Evolutionary conservation across 1,140 invertebrate species (phyloP).

Genomic region (Drosophila subobscura): DNA sequence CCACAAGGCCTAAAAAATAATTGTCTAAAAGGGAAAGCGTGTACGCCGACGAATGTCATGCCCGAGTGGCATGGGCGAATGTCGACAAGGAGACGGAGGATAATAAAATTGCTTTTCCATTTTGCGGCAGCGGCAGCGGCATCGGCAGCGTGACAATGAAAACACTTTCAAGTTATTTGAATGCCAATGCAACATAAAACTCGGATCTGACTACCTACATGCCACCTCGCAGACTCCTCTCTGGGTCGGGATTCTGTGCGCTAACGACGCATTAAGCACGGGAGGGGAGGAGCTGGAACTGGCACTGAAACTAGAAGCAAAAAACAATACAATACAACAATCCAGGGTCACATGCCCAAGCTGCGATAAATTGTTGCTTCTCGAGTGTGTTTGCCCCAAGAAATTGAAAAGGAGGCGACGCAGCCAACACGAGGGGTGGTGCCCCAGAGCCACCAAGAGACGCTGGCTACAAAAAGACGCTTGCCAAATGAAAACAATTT

Average conservation of each 20-base stretch:
- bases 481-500: conserved; percentile 51
- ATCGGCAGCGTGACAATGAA: conserved; percentile 26
- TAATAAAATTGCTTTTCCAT: conserved; percentile 61
- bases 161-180: conserved; percentile 56
- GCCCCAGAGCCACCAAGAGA: not conserved
- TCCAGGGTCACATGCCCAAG: conserved; percentile 33
- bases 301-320: conserved; percentile 31
- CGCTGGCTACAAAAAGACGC: conserved; percentile 37
- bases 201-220: conserved; percentile 1
- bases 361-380: conserved; percentile 26
- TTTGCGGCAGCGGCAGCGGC: conserved; percentile 29
- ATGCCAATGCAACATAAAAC: conserved; percentile 58
- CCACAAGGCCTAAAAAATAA: conserved; percentile 42
- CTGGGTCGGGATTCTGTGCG: not conserved
- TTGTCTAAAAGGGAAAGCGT: conserved; percentile 62
- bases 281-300: conserved; percentile 22
- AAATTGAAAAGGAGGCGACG: conserved; percentile 36
- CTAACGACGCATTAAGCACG: conserved; percentile 40
- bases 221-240: not conserved
- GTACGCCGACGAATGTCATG: conserved; percentile 57
- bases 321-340: conserved; percentile 37
- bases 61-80: conserved; percentile 1
- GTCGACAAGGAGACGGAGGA: conserved; percentile 17
- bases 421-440: not conserved
- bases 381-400: conserved; percentile 21